phyloP scores from a whole-genome alignment of 2,113 vertebrate genomes.

The Pachyramphus minor region DNA sequence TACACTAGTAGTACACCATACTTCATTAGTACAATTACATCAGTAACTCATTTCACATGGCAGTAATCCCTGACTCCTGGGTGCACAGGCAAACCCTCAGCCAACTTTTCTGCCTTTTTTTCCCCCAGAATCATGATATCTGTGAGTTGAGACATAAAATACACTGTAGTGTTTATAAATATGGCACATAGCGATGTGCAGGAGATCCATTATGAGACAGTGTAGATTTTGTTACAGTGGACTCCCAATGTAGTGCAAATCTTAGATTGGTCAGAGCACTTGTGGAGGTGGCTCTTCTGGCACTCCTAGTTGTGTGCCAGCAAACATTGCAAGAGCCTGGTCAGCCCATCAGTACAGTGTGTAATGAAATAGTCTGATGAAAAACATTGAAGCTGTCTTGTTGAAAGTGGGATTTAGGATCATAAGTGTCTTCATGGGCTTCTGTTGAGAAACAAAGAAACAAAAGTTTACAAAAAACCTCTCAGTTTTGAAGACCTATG shows the following conservation, averaged over 20 bases:
- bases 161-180: background rate
- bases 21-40: background rate
- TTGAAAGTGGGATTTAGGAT: conserved; percentile 2
- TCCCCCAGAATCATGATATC: background rate
- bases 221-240: background rate
- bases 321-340: background rate
- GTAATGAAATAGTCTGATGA: background rate
- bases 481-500: conserved; percentile 44
- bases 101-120: background rate
- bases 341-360: background rate
- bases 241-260: background rate
- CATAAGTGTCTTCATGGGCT: background rate
- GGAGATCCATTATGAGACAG: background rate
- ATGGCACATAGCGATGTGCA: background rate
- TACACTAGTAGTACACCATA: background rate
- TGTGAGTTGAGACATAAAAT: background rate
- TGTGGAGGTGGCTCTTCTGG: background rate
- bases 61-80: background rate
- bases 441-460: conserved; percentile 15
- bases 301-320: background rate
- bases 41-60: background rate
- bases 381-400: background rate
- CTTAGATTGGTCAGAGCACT: background rate
- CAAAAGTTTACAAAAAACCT: background rate
- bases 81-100: background rate